phyloP scores from a whole-genome alignment of 2,113 vertebrate genomes.

The Calyptomena viridis region DNA sequence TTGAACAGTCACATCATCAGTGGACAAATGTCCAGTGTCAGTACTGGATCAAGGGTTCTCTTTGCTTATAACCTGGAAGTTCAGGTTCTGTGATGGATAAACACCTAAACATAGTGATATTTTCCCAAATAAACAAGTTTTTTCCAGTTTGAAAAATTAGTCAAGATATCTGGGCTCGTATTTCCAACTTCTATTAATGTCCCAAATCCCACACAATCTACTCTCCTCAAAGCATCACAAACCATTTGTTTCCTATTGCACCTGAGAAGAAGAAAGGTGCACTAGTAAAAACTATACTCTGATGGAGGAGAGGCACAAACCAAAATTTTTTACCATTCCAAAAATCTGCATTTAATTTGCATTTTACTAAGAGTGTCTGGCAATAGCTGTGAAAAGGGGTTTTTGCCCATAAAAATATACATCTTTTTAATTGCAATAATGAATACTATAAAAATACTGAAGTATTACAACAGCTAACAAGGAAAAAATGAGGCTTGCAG shows the following conservation, averaged over 20 bases:
- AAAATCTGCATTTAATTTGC: neutral
- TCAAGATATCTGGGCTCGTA: neutral
- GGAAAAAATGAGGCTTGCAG: neutral
- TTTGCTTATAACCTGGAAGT: neutral
- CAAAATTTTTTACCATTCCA: neutral
- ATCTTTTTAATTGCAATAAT: neutral
- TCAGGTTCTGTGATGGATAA: neutral
- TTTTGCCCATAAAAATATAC: neutral
- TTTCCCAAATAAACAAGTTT: rapidly evolving
- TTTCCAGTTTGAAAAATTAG: neutral
- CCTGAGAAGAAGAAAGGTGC: neutral
- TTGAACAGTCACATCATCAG: neutral
- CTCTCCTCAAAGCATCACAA: neutral
- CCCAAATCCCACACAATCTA: neutral
- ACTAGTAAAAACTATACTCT: neutral
- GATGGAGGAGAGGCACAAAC: neutral
- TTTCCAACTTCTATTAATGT: neutral
- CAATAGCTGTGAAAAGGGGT: neutral
- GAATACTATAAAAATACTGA: neutral
- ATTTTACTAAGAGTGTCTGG: neutral
- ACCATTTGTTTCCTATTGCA: neutral
- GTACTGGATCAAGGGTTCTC: neutral
- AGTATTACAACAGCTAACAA: neutral
- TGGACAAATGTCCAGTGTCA: neutral
- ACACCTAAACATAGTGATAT: neutral